These are phyloP conservation scores for Sitophilus oryzae DNA, from an alignment of 1,140 invertebrate genomes.

Conservation along the genomic window DNA sequence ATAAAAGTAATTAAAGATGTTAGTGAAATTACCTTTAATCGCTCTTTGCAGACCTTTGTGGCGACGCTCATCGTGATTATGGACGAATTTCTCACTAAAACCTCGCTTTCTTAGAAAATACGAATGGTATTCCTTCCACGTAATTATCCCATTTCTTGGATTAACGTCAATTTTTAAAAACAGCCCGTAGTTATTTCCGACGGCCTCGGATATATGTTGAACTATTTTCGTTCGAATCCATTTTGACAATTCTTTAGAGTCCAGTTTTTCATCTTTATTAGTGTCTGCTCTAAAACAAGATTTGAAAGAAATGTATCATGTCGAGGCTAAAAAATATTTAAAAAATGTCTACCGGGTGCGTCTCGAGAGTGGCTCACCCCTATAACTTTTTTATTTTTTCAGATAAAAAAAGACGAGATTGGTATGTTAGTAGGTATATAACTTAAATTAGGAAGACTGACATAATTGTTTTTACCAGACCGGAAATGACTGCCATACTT, in stretches of 20 bases:
- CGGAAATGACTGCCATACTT: too few relatives aligned
- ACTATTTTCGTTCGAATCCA: slow-evolving; percentile 71
- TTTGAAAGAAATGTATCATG: too few relatives aligned
- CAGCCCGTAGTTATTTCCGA: slow-evolving; percentile 65
- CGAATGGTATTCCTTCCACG: slow-evolving; percentile 74
- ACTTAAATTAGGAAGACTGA: too few relatives aligned
- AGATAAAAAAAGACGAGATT: too few relatives aligned
- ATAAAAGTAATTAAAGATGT: too few relatives aligned
- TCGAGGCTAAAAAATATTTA: not conserved
- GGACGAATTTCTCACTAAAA: slow-evolving; percentile 57
- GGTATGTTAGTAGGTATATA: too few relatives aligned
- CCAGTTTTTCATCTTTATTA: slow-evolving; percentile 56
- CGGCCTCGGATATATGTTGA: slow-evolving; percentile 66
- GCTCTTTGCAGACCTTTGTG: slow-evolving; percentile 49
- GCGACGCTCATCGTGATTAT: slow-evolving; percentile 60
- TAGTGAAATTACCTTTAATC: slow-evolving; percentile 49
- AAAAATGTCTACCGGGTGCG: too few relatives aligned
- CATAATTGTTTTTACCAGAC: too few relatives aligned
- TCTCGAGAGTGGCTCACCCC: too few relatives aligned
- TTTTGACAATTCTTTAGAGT: slow-evolving; percentile 59
- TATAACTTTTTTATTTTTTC: too few relatives aligned
- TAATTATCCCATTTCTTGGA: slow-evolving; percentile 68
- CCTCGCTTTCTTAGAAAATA: slow-evolving; percentile 66
- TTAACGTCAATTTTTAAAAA: slow-evolving; percentile 68
- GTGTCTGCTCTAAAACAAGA: slow-evolving; percentile 57